Evolutionary conservation across 2,797 vertebrate species (phyloP), one percentile per base, ranked within the genome.

Genomic region (Malacoraja senta): DNA sequence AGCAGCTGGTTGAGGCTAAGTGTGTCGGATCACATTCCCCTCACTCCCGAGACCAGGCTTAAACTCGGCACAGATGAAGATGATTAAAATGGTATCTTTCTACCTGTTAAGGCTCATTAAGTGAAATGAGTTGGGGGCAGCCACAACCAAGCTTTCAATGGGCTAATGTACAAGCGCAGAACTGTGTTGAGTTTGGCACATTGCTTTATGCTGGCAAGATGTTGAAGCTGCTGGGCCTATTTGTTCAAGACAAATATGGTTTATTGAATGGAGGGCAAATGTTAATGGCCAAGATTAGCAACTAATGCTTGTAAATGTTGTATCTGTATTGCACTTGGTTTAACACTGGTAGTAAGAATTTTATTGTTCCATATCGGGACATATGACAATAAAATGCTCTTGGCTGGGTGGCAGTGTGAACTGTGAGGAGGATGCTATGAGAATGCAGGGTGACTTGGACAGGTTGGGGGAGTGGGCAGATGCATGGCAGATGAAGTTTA

Each of bases 1-100:
- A 53, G 24, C 72, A 19, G 71, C 10, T 76, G 72, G 29, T 76
- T 29, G 68, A 58, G 71, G 44, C 38, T 26, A 7, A 74, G 90
- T 72, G 38, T 44, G 19, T 29, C 72, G 29, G 44, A 35, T 53
- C 71, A 92, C 90, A 74, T 88, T 35, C 6, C 13, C n/a, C 32
- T 88, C 29, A 32, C 90, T 92, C 72, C 90, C 53, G 72, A 29
- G 90, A 92, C 44, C 35, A 76, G 71, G 44, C 76, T 58, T 76
- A 92, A 76, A 92, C 44, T n/a, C 38, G 3, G 68, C 90, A 12
- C 68, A 92, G 68, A 92, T 92, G 72, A 35, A 12, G 71, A 92
- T 58, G 68, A 92, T 74, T 74, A 76, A 74, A 92, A 88, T 88
- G 76, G 71, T 29, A 72, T n/a, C 90, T 76, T 68, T 76, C 71